Evolutionary conservation across 2,888 invertebrate species (phyloP), one percentile per base, ranked within the genome.

Genomic region (Diplolepis rosae): DNA sequence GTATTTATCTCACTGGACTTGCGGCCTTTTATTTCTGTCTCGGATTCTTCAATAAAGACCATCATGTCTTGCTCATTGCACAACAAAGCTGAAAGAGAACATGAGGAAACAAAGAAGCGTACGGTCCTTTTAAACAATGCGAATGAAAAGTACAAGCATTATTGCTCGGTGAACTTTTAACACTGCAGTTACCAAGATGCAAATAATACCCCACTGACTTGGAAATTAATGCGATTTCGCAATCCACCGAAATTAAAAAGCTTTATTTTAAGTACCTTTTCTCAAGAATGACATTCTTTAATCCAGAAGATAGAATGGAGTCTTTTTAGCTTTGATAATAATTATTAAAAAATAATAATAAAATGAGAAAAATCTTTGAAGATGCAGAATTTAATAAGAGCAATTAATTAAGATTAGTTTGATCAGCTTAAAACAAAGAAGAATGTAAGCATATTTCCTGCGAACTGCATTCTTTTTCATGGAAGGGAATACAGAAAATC

Each of bases 211-310:
- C 61, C 6, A 61, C 35, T 61, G 61, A 39, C 61, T 61, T 61
- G 39, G 24, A 61, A 61, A 61, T 61, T 22, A 61, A 61, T 61
- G 35, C 39, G 61, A 61, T 61, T 39, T 61, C 35, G 24, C 24
- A 24, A 35, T 61, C 39, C 61, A 61, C 22, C 35, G 32, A 22
- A 61, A 61, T 39, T 61, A 39, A 35, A 22, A 61, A 24, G n/a
- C 39, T 39, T 61, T 61, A 61, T 39, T 61, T n/a, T 24, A 61
- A 39, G n/a, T 35, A 61, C 30, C 54, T 30, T 61, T 39, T 11
- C 54, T 11, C 11, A 22, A 32, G n/a, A 24, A 61, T 39, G 22
- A 39, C 7, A 13, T 24, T 61, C 3, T 24, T n/a, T 30, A 32
- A 32, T 22, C 13, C 22, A 18, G 22, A 7, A 4, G 22, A 48